Base-by-base conservation (phyloP, 1,140 invertebrate species). In the Drosophila lowei region DNA sequence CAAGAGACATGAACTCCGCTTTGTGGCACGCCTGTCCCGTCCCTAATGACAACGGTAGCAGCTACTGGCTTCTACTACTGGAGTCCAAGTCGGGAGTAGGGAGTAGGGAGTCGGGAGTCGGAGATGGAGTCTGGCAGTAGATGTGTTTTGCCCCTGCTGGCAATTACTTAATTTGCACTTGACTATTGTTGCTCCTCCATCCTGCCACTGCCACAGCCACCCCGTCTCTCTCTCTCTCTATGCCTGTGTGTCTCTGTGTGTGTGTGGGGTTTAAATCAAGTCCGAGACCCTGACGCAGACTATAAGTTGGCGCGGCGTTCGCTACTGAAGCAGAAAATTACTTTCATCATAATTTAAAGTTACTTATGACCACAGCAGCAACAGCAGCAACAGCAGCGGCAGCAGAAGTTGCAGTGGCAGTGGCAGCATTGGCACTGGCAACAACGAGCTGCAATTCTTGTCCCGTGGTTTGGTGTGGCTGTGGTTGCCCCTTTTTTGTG, bases 311-410 rank as follows among this genome's bases (percentile, higher is more conserved):
- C 48, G 72, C 71, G 75, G 74, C 79, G 52, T 76, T 67, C 71
- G 85, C 86, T 89, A 89, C 72, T 89, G 86, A 89, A 89, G 86
- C 86, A 89, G 80, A 89, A 89, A 89, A 89, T 89, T 89, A 90
- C 86, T 89, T 89, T 86, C 86, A 89, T 86, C 86, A 89, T 89
- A 81, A 89, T 80, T 89, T 89, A 89, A 80, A 89, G 77, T 89
- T 89, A 85, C 68, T 89, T 89, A 89, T 84, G 85, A 86, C 77
- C 84, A 46, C 79, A 76, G 75, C 48, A 58, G 49, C 50, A 43
- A 54, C 77, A 43, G 59, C 41, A 23, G 21, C 57, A 41, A 56
- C 15, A 59, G 60, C 25, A 71, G 67, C 2, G 21, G 54, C 9
- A 62, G 65, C n/a, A 34, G 58, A 2, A 41, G 54, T 21, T 38